Percentiles rank a stretch among this genome's conserved stretches.
phyloP scores from a whole-genome alignment of 2,797 vertebrate genomes.

The Typhlichthys eigenmanni region DNA sequence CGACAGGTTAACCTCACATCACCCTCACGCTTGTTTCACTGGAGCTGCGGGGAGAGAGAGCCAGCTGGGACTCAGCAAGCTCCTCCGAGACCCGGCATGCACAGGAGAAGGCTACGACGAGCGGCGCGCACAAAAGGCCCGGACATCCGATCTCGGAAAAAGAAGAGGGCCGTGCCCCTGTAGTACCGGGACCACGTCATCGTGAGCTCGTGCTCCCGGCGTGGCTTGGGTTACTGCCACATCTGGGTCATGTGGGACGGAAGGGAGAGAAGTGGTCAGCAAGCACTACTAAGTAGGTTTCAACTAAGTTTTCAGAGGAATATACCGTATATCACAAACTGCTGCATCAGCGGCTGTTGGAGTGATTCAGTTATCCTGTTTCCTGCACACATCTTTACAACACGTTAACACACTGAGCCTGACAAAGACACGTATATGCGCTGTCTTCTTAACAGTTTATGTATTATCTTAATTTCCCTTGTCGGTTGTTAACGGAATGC shows the following conservation, averaged over 20 bases:
- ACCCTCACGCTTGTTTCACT: constrained; percentile 20
- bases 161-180: constrained; percentile 35
- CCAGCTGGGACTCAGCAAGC: too few species aligned
- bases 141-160: constrained; percentile 79
- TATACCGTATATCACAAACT: neutral
- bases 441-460: too few species aligned
- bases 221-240: constrained; percentile 63
- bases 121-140: constrained; percentile 58
- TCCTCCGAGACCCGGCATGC: too few species aligned
- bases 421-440: too few species aligned
- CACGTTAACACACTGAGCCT: too few species aligned
- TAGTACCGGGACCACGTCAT: constrained; percentile 30
- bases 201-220: constrained; percentile 37
- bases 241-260: constrained; percentile 57
- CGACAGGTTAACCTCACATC: constrained; percentile 14
- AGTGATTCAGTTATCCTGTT: too few species aligned
- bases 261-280: constrained; percentile 19
- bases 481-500: too few species aligned
- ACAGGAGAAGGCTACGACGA: neutral
- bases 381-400: too few species aligned
- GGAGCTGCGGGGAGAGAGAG: constrained; percentile 9
- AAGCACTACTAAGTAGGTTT: constrained; percentile 16
- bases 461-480: too few species aligned
- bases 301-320: constrained; percentile 5
- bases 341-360: neutral